Evolutionary conservation across 2,113 vertebrate species (phyloP), one percentile per base, ranked within the genome.

Genomic region (Vidua chalybeata): DNA sequence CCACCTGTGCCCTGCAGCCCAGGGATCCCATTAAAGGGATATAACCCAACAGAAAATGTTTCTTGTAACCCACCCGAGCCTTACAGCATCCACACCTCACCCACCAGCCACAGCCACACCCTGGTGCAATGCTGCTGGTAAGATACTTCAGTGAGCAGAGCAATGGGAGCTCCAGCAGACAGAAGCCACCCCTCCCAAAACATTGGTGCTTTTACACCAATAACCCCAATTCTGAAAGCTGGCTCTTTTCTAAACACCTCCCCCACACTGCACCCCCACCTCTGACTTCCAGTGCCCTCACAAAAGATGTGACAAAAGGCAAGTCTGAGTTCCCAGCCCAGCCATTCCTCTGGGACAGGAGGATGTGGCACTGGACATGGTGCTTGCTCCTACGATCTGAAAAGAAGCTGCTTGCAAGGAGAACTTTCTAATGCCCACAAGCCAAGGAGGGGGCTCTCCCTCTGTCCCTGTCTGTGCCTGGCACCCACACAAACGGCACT

Each of bases 221-320:
- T 13, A 81, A 62, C 56, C 23, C 16, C 1, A 3, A 1, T 24
- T 49, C 14, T 37, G 18, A 54, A 87, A 80, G n/a, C 3, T n/a
- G 11, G 6, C 28, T 86, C 9, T 54, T 64, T 58, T 14, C 48
- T 75, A 3, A 77, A 21, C 28, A 35, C 35, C 33, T 43, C 6
- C 18, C 7, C 4, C 2, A 1, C 18, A 5, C 8, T 6, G 54
- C 46, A 76, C 0, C 30, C n/a, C 7, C 30, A 49, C 14, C 14
- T 33, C 55, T 55, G 19, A 22, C 61, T 31, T 33, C 2, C 16
- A 41, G 33, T 1, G 27, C 33, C 69, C 46, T 66, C 52, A 52
- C 37, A 63, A 11, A 45, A 22, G 11, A 63, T 4, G 11, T 33
- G 23, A 69, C 39, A 76, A 26, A 54, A 49, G 14, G 31, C 11